These are phyloP conservation scores for Nerophis ophidion DNA, from an alignment of 2,113 vertebrate species.

Conservation along the genomic window DNA sequence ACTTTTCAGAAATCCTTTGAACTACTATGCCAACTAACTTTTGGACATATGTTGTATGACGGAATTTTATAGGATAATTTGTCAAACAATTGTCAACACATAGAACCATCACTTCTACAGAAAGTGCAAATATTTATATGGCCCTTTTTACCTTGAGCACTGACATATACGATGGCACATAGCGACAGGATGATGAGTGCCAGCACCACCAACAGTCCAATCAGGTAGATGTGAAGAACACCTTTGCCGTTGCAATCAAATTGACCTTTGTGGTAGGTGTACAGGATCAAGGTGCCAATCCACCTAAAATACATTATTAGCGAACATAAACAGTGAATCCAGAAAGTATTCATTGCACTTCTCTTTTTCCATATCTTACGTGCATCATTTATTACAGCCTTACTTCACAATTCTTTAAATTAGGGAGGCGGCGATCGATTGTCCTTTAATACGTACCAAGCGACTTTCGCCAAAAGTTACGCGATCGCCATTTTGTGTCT, in stretches of 20 bases:
- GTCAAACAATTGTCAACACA: neutral
- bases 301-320: constrained; percentile 72
- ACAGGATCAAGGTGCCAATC: constrained; percentile 81
- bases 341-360: too few species aligned
- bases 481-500: too few species aligned
- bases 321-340: too few species aligned
- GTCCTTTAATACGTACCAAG: too few species aligned
- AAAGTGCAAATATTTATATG: neutral
- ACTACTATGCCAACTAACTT: neutral
- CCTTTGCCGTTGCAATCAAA: constrained; percentile 78
- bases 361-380: too few species aligned
- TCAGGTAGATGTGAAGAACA: constrained; percentile 81
- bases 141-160: constrained; percentile 81
- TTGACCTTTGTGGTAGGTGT: constrained; percentile 71
- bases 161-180: constrained; percentile 81
- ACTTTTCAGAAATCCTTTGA: neutral
- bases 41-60: neutral
- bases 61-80: neutral
- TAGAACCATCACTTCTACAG: neutral
- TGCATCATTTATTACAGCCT: too few species aligned
- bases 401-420: too few species aligned
- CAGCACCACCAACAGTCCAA: constrained; percentile 81
- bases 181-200: constrained; percentile 78
- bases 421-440: too few species aligned
- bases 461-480: too few species aligned